Evolutionary conservation across 2,113 vertebrate species (phyloP).

Genomic region (Recurvirostra avosetta): DNA sequence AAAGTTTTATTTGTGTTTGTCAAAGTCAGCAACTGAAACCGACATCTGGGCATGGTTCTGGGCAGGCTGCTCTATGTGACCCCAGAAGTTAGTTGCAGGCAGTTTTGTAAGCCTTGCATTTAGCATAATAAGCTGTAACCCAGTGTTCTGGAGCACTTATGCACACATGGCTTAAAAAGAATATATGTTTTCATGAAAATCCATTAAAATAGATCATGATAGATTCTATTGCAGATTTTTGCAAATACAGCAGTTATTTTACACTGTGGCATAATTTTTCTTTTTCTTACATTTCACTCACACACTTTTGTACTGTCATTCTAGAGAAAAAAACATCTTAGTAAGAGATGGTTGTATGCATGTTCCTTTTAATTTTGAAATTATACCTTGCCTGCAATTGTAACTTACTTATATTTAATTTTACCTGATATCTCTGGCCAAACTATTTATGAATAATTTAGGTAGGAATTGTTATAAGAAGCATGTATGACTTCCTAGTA

Average conservation of each 20-base stretch:
- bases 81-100: background rate
- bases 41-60: background rate
- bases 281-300: background rate
- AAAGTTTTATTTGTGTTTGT: background rate
- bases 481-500: background rate
- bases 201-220: background rate
- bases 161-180: background rate
- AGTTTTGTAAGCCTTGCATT: background rate
- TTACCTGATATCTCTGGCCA: background rate
- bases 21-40: background rate
- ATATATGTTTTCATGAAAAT: background rate
- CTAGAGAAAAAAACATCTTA: background rate
- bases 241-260: background rate
- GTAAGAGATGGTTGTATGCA: background rate
- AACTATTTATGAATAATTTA: background rate
- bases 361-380: background rate
- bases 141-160: background rate
- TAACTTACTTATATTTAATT: background rate
- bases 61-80: background rate
- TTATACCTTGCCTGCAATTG: background rate
- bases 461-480: background rate
- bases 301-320: background rate
- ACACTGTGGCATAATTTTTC: background rate
- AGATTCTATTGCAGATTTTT: background rate
- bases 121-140: background rate